Base-by-base conservation (phyloP, 2,888 invertebrate species). In the Ectropis crepuscularia region DNA sequence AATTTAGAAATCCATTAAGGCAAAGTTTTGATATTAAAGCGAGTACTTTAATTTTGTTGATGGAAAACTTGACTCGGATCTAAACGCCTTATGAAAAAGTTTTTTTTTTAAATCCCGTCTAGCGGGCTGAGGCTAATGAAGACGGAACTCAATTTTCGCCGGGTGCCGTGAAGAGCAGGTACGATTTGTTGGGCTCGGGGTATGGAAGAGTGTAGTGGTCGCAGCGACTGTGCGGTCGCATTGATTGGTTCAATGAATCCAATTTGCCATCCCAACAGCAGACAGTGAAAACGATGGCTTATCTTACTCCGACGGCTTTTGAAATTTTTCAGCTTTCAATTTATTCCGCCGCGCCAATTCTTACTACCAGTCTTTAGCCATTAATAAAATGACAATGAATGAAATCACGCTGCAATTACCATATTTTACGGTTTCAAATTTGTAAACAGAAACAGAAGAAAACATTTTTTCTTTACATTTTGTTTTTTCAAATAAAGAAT, bases 31-130 rank as follows among this genome's bases (percentile, higher is more conserved):
- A 86, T 88, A 88, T 88, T 87, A 87, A 70, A 86, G 86, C 82
- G 84, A 81, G 86, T 82, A 87, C 87, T 88, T 89, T 89, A 86
- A 90, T 90, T 89, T 88, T 85, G 88, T 87, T 90, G 90, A 90
- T 90, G 90, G 88, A 82, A 88, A 90, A 87, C 88, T 89, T 86
- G 83, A 83, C 88, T 88, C 73, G 78, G 67, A 77, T 79, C 82
- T 85, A 85, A 90, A 87, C 82, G 88, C 79, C 83, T 87, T 85
- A 80, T 81, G 82, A 81, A 86, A 85, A 87, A 83, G 78, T 82
- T 86, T 70, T 85, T 81, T 50, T 80, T 82, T 81, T 73, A 77
- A 83, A 82, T 79, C 83, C 75, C 81, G 79, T 76, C 81, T 76
- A 77, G 76, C 74, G 75, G 81, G 80, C 77, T 74, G 75, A 78